Conservation (phyloP, 2,113 vertebrate genomes). For the Progne subis region DNA sequence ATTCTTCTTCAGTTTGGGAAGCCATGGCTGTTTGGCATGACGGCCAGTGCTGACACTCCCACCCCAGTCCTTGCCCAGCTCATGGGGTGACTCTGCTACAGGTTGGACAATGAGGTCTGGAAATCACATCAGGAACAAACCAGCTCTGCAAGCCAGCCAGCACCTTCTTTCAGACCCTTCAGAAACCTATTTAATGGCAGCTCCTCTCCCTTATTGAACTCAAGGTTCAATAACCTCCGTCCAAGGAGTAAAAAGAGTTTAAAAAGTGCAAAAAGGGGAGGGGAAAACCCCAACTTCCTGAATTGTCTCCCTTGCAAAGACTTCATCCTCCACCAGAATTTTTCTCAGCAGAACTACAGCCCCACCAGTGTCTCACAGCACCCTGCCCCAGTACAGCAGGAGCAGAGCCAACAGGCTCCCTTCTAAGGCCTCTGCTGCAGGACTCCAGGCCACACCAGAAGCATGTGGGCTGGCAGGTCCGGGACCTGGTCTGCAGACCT, state of each 20-base stretch:
- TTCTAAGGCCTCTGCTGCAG: background rate
- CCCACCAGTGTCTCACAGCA: background rate
- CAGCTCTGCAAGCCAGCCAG: background rate
- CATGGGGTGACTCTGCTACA: background rate
- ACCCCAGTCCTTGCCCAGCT: background rate
- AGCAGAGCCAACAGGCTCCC: background rate
- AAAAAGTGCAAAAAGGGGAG: background rate
- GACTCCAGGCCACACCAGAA: background rate
- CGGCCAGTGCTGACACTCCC: background rate
- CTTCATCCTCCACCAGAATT: background rate
- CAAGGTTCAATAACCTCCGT: background rate
- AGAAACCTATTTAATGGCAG: background rate
- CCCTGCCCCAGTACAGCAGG: background rate
- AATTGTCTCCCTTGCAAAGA: background rate
- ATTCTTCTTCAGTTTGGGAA: background rate
- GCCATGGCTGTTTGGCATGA: background rate
- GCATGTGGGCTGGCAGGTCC: background rate
- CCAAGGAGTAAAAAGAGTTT: background rate
- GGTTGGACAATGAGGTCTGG: background rate
- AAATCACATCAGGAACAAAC: background rate
- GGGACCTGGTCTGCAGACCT: background rate
- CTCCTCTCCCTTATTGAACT: background rate
- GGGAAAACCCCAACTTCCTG: background rate
- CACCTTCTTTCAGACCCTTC: background rate
- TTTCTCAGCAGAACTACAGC: background rate